Conservation (phyloP, 2,113 vertebrate genomes). For the Anser cygnoides region DNA sequence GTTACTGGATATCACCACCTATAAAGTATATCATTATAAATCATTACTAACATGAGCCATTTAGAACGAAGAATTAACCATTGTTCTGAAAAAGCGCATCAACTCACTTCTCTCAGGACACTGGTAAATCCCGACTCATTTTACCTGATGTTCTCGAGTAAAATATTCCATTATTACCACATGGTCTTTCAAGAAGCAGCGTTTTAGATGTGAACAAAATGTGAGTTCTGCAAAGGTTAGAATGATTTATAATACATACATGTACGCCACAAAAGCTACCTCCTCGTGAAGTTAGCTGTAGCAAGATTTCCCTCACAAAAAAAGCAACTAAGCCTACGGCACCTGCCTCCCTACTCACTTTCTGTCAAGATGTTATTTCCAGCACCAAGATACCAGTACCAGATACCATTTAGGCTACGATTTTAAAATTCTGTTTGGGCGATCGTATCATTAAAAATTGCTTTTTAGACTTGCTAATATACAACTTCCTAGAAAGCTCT, state of each 20-base stretch:
- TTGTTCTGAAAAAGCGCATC: slow-evolving; percentile 58
- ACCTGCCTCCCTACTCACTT: background rate
- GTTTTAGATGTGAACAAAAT: slow-evolving; percentile 15
- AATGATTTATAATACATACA: slow-evolving; percentile 73
- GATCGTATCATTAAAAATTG: background rate
- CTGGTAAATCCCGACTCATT: slow-evolving; percentile 54
- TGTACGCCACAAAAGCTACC: slow-evolving; percentile 34
- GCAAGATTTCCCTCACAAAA: slow-evolving; percentile 6
- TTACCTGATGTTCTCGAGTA: slow-evolving; percentile 4
- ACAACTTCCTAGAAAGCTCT: background rate
- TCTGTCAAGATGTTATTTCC: background rate
- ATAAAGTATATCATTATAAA: slow-evolving; percentile 67
- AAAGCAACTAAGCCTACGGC: background rate
- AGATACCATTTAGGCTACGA: background rate
- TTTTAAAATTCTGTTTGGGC: background rate
- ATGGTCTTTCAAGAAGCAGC: slow-evolving; percentile 10
- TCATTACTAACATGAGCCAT: slow-evolving; percentile 62
- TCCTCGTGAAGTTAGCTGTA: slow-evolving; percentile 25
- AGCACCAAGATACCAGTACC: background rate
- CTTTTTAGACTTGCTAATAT: background rate
- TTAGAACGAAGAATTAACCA: slow-evolving; percentile 55
- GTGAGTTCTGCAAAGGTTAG: slow-evolving; percentile 56
- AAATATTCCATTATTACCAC: slow-evolving; percentile 13
- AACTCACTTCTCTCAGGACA: slow-evolving; percentile 60
- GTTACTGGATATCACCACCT: slow-evolving; percentile 27